Percentiles rank a stretch among this genome's conserved stretches.
These are phyloP conservation scores for Thalassoma bifasciatum DNA, from an alignment of 2,113 vertebrate genomes.

Conservation along the genomic window DNA sequence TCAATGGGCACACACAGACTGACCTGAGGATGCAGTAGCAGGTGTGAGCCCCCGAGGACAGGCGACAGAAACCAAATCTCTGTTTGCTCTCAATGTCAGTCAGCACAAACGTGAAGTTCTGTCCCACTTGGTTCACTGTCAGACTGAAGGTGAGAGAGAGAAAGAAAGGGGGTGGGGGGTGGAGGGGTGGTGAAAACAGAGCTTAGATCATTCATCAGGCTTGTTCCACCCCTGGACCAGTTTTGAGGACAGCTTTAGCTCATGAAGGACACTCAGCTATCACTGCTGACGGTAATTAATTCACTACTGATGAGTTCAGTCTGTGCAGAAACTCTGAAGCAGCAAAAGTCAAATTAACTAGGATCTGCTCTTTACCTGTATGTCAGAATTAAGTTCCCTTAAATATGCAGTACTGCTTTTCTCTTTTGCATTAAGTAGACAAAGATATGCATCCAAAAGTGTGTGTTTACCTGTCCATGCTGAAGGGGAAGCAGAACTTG, in stretches of 20 bases:
- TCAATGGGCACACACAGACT: constrained; percentile 14
- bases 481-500: constrained; percentile 99
- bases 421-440: too few relatives aligned
- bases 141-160: constrained; percentile 81
- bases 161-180: neutral
- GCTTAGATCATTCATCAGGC: neutral
- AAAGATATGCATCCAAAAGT: neutral
- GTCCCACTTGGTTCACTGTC: constrained; percentile 90
- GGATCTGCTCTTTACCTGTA: too few relatives aligned
- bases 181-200: neutral
- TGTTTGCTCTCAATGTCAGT: constrained; percentile 99
- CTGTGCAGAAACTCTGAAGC: neutral
- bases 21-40: constrained; percentile 89
- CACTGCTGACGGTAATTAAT: neutral
- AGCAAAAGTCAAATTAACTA: neutral
- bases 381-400: too few relatives aligned
- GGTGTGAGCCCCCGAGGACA: constrained; percentile 94
- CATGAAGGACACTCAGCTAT: neutral
- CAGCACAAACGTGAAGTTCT: constrained; percentile 98
- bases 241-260: neutral
- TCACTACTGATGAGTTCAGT: too few relatives aligned
- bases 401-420: too few relatives aligned
- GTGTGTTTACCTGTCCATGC: constrained; percentile 90
- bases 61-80: constrained; percentile 97
- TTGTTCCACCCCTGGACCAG: neutral